Conservation (phyloP, 92 coral and sea anemone genomes). For the Porites lobata region DNA sequence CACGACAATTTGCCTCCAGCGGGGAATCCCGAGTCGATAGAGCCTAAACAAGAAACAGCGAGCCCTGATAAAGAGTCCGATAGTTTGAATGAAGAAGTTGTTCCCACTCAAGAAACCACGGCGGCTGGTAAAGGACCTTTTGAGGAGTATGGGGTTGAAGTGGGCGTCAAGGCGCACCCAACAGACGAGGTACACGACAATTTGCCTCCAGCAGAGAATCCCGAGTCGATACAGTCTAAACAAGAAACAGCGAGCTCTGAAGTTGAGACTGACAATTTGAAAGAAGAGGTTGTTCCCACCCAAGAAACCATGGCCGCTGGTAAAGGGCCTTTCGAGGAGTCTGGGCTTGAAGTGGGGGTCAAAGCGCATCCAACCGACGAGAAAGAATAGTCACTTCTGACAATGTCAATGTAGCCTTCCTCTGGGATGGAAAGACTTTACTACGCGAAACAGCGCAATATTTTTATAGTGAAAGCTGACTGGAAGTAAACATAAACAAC, state of each 20-base stretch:
- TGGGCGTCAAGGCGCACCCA: background rate
- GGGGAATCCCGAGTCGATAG: background rate
- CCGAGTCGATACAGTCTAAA: background rate
- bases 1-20: background rate
- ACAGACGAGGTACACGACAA: background rate
- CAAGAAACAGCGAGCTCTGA: background rate
- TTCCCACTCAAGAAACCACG: constrained; percentile 30
- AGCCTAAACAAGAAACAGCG: background rate
- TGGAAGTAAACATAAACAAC: too few species aligned
- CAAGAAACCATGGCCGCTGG: background rate
- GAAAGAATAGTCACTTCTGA: background rate
- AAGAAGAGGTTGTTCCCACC: background rate
- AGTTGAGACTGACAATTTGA: background rate
- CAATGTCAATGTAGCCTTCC: too few species aligned
- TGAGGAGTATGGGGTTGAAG: too few species aligned
- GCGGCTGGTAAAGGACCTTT: background rate
- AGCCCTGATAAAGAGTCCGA: background rate
- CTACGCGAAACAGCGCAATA: too few species aligned
- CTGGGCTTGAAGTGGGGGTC: constrained; percentile 31
- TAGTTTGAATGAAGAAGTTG: background rate
- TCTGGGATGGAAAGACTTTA: too few species aligned
- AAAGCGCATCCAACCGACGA: constrained; percentile 18
- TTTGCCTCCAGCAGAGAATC: background rate
- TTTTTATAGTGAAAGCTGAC: too few species aligned
- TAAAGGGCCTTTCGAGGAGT: constrained; percentile 22